These are phyloP conservation scores for Leucopsar rothschildi DNA, from an alignment of 2,113 vertebrate genomes.

Conservation along the genomic window DNA sequence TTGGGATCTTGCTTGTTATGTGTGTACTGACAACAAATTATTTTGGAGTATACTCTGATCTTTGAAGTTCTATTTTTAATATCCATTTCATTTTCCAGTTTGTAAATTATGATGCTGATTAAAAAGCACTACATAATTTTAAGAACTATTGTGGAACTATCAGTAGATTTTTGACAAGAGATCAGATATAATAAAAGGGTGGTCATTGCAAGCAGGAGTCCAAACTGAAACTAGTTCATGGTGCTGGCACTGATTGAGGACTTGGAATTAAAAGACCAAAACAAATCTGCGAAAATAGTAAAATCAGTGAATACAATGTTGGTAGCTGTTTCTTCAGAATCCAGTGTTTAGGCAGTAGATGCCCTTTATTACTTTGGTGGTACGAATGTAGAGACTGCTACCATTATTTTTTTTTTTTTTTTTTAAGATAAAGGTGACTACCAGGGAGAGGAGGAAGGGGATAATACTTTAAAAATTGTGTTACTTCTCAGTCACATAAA, in stretches of 20 bases:
- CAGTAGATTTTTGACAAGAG: not conserved
- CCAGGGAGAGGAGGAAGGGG: not conserved
- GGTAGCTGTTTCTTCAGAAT: not conserved
- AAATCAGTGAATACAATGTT: not conserved
- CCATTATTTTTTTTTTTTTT: not conserved
- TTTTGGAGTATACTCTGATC: not conserved
- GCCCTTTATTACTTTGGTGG: not conserved
- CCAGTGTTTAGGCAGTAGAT: not conserved
- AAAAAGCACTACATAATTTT: not conserved
- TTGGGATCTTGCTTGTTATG: not conserved
- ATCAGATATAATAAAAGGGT: not conserved
- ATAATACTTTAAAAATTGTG: not conserved
- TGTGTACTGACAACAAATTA: not conserved
- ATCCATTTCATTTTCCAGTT: not conserved
- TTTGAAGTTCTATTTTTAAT: not conserved
- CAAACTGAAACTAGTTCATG: not conserved
- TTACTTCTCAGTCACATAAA: not conserved
- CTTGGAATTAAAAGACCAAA: not conserved
- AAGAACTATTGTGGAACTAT: not conserved
- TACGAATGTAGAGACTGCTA: not conserved
- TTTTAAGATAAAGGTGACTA: not conserved
- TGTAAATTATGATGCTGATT: not conserved
- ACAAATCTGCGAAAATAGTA: not conserved
- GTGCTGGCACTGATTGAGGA: not conserved
- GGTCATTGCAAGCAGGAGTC: not conserved